These are phyloP conservation scores for Morpho helenor DNA, from an alignment of 2,888 invertebrate genomes.

Conservation along the genomic window DNA sequence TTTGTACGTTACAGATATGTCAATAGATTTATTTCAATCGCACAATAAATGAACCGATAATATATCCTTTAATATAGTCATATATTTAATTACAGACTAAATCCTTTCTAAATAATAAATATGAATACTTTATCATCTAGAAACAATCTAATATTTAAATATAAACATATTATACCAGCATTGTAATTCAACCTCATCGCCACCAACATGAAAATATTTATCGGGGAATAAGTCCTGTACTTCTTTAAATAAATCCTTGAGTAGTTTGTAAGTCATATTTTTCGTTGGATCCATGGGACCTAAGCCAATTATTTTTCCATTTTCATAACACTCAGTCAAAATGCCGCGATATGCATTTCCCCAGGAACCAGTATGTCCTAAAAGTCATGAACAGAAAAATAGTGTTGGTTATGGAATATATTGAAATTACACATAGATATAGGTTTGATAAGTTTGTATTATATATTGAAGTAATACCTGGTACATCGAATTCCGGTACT, in stretches of 20 bases:
- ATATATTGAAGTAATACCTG: constrained; percentile 75
- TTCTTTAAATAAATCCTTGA: constrained; percentile 84
- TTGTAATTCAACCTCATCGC: constrained; percentile 91
- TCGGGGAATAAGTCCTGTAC: constrained; percentile 86
- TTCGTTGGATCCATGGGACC: constrained; percentile 91
- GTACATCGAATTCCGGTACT: constrained; percentile 94
- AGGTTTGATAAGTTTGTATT: not conserved
- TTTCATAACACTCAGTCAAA: constrained; percentile 84
- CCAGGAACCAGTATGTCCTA: constrained; percentile 90
- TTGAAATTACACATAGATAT: not conserved
- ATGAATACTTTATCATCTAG: no score
- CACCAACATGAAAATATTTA: constrained; percentile 92
- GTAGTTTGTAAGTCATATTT: constrained; percentile 82
- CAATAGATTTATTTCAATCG: no score
- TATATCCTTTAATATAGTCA: no score
- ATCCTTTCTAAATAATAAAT: no score
- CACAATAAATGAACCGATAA: no score
- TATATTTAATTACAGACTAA: no score
- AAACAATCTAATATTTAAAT: constrained; percentile 43
- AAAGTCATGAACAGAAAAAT: not conserved
- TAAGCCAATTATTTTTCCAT: constrained; percentile 59
- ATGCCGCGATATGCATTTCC: constrained; percentile 86
- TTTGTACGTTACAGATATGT: no score
- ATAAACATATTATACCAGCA: constrained; percentile 81
- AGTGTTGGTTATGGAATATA: not conserved